Percentiles rank a stretch among this genome's conserved stretches.
These are phyloP conservation scores for Onychomys torridus DNA, from an alignment of 2,797 vertebrate genomes.

Conservation along the genomic window DNA sequence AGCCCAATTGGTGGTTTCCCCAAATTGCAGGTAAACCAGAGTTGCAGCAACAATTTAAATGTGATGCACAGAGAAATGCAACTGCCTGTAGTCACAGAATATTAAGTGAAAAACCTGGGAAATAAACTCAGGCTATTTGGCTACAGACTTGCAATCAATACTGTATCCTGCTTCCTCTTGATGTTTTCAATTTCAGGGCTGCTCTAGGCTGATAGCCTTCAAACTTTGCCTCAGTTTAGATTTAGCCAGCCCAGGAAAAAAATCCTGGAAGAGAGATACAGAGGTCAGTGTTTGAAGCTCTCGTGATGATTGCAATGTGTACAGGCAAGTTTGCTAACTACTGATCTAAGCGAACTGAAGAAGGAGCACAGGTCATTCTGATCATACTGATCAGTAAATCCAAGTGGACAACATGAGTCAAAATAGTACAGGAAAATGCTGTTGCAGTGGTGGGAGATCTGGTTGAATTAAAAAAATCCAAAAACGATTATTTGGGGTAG, in stretches of 20 bases:
- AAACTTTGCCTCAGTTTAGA: constrained; percentile 5
- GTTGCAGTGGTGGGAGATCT: not conserved
- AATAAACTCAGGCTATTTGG: constrained; percentile 20
- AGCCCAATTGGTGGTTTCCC: not conserved
- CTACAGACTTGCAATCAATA: constrained; percentile 9
- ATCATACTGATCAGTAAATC: not conserved
- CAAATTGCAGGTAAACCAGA: not conserved
- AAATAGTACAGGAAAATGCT: not conserved
- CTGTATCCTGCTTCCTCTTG: not conserved
- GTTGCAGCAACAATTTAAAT: not conserved
- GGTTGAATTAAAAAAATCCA: not conserved
- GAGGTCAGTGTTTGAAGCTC: not conserved
- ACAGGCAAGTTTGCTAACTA: not conserved
- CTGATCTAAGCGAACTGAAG: not conserved
- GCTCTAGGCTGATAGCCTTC: constrained; percentile 10
- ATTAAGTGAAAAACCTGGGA: not conserved
- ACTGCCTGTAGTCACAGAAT: not conserved
- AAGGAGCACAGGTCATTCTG: not conserved
- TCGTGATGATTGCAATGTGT: not conserved
- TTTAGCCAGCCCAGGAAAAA: not conserved
- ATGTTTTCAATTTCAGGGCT: constrained; percentile 51
- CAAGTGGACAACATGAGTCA: not conserved
- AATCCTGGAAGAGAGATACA: not conserved
- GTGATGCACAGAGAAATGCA: not conserved
- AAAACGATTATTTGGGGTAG: not conserved